Evolutionary conservation across 2,113 vertebrate species (phyloP).

Genomic region (Cinclus cinclus): DNA sequence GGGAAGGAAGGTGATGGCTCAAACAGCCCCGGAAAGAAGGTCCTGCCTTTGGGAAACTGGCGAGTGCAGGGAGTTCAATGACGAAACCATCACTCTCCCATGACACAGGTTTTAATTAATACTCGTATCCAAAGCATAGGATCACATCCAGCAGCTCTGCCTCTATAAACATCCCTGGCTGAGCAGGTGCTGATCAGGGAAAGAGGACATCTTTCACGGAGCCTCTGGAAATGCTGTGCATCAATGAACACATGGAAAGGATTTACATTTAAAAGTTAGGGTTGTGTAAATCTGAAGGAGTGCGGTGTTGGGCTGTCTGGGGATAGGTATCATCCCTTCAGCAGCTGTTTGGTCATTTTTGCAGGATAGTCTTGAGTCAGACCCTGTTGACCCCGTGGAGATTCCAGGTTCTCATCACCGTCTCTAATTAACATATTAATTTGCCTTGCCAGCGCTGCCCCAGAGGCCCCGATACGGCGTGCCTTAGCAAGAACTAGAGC

Average conservation of each 20-base stretch:
- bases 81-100: neutral
- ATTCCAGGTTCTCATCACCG: too few species aligned
- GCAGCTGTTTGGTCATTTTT: neutral
- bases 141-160: neutral
- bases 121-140: fast-evolving
- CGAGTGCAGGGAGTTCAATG: fast-evolving
- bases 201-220: neutral
- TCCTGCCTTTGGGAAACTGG: neutral
- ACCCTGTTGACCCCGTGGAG: neutral
- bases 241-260: fast-evolving
- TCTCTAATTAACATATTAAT: too few species aligned
- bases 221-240: neutral
- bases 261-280: neutral
- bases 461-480: fast-evolving
- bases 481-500: fast-evolving
- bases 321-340: too few species aligned
- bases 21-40: neutral
- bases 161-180: neutral
- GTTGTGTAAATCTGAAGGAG: neutral
- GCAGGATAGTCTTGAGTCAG: too few species aligned
- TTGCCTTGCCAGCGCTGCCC: neutral
- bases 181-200: neutral
- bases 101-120: neutral
- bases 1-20: neutral
- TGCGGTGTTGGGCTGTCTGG: fast-evolving